Base-by-base conservation (phyloP, 2,113 vertebrate genomes). In the Pandion haliaetus region DNA sequence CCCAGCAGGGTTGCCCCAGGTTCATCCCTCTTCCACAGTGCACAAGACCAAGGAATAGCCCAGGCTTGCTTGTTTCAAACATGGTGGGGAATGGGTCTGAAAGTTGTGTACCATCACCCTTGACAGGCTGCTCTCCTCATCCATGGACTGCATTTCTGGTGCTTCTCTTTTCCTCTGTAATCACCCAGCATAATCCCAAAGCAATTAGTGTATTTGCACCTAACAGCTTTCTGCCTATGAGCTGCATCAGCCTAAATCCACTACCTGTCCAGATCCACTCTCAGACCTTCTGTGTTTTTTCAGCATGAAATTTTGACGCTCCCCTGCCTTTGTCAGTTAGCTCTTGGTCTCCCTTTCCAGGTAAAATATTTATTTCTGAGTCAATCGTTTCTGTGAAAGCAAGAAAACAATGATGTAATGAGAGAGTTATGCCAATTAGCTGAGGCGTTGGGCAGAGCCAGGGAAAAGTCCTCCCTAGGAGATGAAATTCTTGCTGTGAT, bases 341-440 rank as follows among this genome's bases (percentile, higher is more conserved):
- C 14, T 74, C 57, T 57, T 32, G 25, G n/a, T 74, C 40, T 95
- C 78, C 91, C n/a, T 86, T 93, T 94, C 84, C 95, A 95, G 90
- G 91, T 93, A 90, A 97, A 95, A 85, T 77, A 62, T 79, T 80
- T 91, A 82, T 82, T 73, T 87, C 54, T 29, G 66, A 63, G 91
- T 54, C 62, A 54, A 38, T 85, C 12, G 42, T 44, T 84, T 90
- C 71, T 77, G 58, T 82, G 82, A 66, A 90, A 86, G 84, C 71
- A 72, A 81, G 91, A 92, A 94, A 94, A 91, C 78, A 94, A 66
- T 95, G 94, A 97, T 66, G 86, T 77, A 80, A 95, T 8, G 38
- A 70, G 73, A 80, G 71, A 95, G 67, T 36, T 80, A 59, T 26
- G 81, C 71, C 89, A 85, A 8, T 34, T 45, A 87, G 62, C 81